Base-by-base conservation (phyloP, 2,888 invertebrate species). In the Drosophila prolongata region DNA sequence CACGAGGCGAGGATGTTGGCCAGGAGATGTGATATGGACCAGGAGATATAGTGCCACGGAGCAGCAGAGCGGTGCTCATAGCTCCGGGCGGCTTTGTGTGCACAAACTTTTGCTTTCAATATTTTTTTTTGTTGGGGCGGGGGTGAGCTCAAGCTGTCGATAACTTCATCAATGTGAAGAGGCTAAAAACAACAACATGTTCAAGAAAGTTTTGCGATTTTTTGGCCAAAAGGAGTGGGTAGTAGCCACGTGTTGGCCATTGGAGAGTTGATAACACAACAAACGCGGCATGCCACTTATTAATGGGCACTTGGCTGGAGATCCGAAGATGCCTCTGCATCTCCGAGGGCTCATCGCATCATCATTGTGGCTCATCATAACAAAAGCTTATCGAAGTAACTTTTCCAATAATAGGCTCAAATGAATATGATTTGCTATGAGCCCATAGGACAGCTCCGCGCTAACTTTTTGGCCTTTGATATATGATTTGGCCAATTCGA, bases 401-500 rank as follows among this genome's bases (percentile, higher is more conserved):
- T 86, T 86, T 89, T 88, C 87, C 80, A 86, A 86, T 89, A 83
- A 87, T 87, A 83, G 76, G 87, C 83, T 84, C 74, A 83, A 89
- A 89, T 83, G 71, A 83, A 83, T 84, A 89, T 84, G 69, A 73
- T 70, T 68, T 68, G 75, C 68, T 49, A 56, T 55, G 58, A 76
- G 55, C 60, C 49, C 40, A n/a, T 42, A 14, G 47, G 43, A 24
- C 13, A 49, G 19, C 38, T 6, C 10, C 44, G 10, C 10, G 52
- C 40, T 38, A 71, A 76, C 76, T 76, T 70, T 53, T 76, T 72
- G 80, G 73, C 81, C 59, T 75, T 57, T 68, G 76, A 89, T 82
- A 76, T 50, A 69, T 57, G 71, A 61, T 58, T 74, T 47, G 53
- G 70, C 75, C 77, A 60, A 79, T 78, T 84, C 71, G 69, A 80